Conservation (phyloP, 2,113 vertebrate species). For the Salvator merianae region DNA sequence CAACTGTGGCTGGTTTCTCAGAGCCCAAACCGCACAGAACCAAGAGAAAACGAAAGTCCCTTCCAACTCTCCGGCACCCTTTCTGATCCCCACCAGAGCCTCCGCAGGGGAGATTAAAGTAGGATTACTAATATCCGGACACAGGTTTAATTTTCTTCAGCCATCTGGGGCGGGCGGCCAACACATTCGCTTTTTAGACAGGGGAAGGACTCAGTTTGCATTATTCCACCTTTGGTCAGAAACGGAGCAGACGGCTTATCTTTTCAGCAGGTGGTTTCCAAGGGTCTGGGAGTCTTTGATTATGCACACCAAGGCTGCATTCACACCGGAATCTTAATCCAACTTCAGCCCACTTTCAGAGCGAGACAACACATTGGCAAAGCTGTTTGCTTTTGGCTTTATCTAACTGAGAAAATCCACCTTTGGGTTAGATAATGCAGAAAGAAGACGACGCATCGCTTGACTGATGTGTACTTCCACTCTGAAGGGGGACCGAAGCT, state of each 20-base stretch:
- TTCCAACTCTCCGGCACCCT: not conserved
- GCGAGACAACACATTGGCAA: too few relatives aligned
- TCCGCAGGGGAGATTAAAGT: not conserved
- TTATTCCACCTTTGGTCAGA: not conserved
- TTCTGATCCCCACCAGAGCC: not conserved
- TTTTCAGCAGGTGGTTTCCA: not conserved
- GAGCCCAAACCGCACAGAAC: too few relatives aligned
- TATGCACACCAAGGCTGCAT: too few relatives aligned
- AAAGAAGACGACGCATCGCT: too few relatives aligned
- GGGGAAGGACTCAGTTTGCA: not conserved
- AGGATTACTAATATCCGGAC: not conserved
- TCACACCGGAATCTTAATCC: too few relatives aligned
- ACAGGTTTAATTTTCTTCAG: conserved; percentile 13
- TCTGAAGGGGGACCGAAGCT: too few relatives aligned
- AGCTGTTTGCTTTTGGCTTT: too few relatives aligned
- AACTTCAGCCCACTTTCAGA: too few relatives aligned
- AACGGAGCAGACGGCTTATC: not conserved
- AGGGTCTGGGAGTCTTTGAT: not conserved
- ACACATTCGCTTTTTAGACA: not conserved
- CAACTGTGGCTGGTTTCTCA: too few relatives aligned
- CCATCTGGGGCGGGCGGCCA: not conserved
- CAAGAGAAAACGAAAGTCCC: conserved; percentile 1
- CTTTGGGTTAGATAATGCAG: too few relatives aligned
- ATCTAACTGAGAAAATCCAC: too few relatives aligned
- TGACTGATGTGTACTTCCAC: too few relatives aligned